A percentile compares a stretch with the other conserved stretches of the same genome.
Evolutionary conservation across 2,888 invertebrate genomes (phyloP).

Genomic region (Orthosia gracilis): DNA sequence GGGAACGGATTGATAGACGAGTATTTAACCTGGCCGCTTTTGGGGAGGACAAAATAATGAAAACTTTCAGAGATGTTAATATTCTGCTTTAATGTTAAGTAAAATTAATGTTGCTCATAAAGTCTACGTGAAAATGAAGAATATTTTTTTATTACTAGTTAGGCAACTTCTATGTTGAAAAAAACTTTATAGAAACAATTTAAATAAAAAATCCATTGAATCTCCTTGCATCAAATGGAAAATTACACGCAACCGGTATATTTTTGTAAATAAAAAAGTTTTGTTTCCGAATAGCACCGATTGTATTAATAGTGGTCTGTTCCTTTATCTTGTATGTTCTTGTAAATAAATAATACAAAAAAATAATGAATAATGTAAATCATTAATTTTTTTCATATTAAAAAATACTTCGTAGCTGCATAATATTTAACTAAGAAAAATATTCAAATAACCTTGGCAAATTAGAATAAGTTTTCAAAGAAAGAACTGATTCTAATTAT

Average conservation of each 20-base stretch:
- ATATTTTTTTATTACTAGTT: neutral
- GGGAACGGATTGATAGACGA: constrained; percentile 25
- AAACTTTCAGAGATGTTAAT: neutral
- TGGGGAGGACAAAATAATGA: neutral
- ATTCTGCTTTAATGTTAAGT: neutral
- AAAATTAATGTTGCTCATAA: neutral
- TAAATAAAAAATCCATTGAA: neutral
- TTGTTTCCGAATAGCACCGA: neutral
- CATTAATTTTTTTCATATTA: too few relatives aligned
- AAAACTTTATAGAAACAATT: neutral
- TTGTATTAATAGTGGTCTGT: neutral
- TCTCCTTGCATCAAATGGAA: neutral
- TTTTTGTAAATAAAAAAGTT: neutral
- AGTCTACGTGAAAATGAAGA: neutral
- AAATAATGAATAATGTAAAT: too few relatives aligned
- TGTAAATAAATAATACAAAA: too few relatives aligned
- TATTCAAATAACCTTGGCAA: neutral
- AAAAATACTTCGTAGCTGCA: too few relatives aligned
- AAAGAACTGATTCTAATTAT: constrained; percentile 19
- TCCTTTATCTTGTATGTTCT: too few relatives aligned
- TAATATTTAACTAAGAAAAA: neutral
- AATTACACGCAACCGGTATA: too few relatives aligned
- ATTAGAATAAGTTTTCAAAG: constrained; percentile 3
- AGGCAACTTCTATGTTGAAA: neutral
- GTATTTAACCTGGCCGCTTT: constrained; percentile 3